A percentile compares a stretch with the other conserved stretches of the same genome.
Evolutionary conservation across 2,888 invertebrate genomes (phyloP).

Genomic region (Acanthococcus lagerstroemiae): DNA sequence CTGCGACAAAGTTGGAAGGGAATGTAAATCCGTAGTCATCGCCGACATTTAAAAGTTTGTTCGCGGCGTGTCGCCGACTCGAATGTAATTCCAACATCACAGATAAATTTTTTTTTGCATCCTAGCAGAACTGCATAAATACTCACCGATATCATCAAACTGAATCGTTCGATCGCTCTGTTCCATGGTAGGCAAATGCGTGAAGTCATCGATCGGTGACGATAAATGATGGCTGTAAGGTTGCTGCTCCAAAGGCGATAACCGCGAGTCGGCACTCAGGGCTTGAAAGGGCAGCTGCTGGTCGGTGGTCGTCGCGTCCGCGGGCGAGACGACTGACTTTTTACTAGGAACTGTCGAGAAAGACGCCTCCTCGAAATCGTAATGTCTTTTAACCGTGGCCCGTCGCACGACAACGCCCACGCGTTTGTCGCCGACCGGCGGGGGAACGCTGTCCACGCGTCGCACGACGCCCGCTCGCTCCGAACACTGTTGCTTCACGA

Average conservation of each 20-base stretch:
- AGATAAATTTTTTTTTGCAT: too few species aligned
- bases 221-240: too few species aligned
- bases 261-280: too few species aligned
- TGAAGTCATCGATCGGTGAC: not conserved
- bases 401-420: not conserved
- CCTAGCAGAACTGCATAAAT: too few species aligned
- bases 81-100: too few species aligned
- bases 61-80: too few species aligned
- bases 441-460: too few species aligned
- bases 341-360: conserved; percentile 6
- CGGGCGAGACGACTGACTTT: not conserved
- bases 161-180: not conserved
- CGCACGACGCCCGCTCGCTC: not conserved
- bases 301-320: not conserved
- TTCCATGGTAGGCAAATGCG: not conserved
- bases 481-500: not conserved
- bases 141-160: not conserved
- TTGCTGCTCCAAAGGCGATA: not conserved
- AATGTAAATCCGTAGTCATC: too few species aligned
- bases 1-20: too few species aligned
- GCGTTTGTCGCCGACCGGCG: not conserved
- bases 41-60: too few species aligned
- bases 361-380: not conserved
- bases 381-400: conserved; percentile 1
- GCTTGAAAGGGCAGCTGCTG: not conserved